Evolutionary conservation across 2,113 vertebrate genomes (phyloP), one percentile per base, ranked within the genome.

Genomic region (Puma concolor): DNA sequence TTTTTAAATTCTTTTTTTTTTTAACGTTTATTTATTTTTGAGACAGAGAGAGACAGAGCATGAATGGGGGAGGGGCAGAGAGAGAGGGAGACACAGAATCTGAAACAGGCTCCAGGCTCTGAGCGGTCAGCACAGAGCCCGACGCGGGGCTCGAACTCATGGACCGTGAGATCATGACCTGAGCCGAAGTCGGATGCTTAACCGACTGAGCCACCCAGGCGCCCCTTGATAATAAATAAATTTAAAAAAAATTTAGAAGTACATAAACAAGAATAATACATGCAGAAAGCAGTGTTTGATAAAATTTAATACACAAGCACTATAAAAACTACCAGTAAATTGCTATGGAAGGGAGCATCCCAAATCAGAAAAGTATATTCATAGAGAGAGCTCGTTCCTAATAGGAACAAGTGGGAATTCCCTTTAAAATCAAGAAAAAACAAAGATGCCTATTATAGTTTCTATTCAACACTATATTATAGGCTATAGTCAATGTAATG

Each of bases 351-450:
- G 15, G 7, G 2, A 48, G 2, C 3, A 8, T 93, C 41, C 48
- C 87, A 77, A 83, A 64, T 1, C 54, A 90, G 60, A 94, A 94
- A 92, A 94, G 23, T 76, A 38, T 85, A 25, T 57, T 74, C 57
- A 69, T 41, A 84, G 31, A 74, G 23, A 82, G 4, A 85, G 5
- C 8, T 85, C 23, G 86, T 85, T 85, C 12, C 48, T 38, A 38
- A 25, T 14, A 10, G 27, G 19, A 77, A 94, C 90, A 23, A 91
- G 16, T 44, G 64, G 44, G 17, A 82, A 86, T 44, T 82, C 6
- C 41, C n/a, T 69, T 86, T 79, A 94, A 92, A 88, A 44, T 96
- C 29, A 95, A 76, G 31, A 77, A 41, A 89, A 94, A 92, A 52
- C 8, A 83, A 90, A 33, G 11, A 84, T 80, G 21, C 19, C 13